phyloP scores from a whole-genome alignment of 1,140 invertebrate species.

The Aplysia californica region DNA sequence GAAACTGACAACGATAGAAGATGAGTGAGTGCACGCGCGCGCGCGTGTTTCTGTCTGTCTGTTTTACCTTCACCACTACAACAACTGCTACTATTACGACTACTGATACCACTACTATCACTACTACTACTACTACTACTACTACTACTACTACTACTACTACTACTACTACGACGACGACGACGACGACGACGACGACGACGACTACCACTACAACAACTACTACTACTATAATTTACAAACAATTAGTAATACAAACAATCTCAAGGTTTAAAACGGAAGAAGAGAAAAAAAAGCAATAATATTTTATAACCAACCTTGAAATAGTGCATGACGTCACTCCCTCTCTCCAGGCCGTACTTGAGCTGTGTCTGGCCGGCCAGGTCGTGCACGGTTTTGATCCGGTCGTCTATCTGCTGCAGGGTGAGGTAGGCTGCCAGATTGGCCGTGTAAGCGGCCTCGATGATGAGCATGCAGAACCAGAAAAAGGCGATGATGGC shows the following conservation, averaged over 20 bases:
- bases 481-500: conserved; percentile 64
- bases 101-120: no score
- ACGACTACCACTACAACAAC: no score
- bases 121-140: background rate
- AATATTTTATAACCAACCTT: conserved; percentile 21
- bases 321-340: conserved; percentile 51
- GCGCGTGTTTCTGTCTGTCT: no score
- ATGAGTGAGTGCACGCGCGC: no score
- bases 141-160: no score
- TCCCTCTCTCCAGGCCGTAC: conserved; percentile 56
- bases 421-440: conserved; percentile 68
- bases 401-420: conserved; percentile 61
- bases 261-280: no score
- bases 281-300: background rate
- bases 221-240: no score
- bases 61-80: background rate
- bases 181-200: no score
- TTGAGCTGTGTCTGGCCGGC: conserved; percentile 57
- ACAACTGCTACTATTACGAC: no score
- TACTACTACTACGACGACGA: no score
- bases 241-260: no score
- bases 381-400: conserved; percentile 62
- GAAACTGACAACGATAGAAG: no score
- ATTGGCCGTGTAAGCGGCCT: conserved; percentile 69
- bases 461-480: conserved; percentile 68